These are phyloP conservation scores for Diplolepis rosae DNA, from an alignment of 2,888 invertebrate species.

Conservation along the genomic window DNA sequence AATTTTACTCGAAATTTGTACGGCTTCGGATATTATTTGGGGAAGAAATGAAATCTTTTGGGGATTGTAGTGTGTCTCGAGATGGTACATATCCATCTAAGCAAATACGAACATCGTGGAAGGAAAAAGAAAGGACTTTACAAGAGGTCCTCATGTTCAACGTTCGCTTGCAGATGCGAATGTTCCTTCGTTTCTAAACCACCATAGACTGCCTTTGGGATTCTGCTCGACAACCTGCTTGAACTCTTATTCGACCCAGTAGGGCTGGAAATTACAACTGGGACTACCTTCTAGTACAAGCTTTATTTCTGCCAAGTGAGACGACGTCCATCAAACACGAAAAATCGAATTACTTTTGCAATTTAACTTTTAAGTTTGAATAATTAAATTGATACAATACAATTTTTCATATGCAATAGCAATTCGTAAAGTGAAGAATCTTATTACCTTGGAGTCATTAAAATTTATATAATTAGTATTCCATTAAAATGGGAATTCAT, in stretches of 20 bases:
- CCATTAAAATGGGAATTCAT: neutral
- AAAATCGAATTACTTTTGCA: neutral
- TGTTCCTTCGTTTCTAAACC: constrained; percentile 58
- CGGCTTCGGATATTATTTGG: neutral
- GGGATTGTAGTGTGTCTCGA: constrained; percentile 26
- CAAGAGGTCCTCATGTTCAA: constrained; percentile 27
- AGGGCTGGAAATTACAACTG: constrained; percentile 60
- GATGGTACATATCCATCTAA: neutral
- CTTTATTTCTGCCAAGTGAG: neutral
- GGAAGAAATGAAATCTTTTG: neutral
- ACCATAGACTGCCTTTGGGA: constrained; percentile 60
- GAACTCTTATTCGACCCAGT: constrained; percentile 58
- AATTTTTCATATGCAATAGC: neutral
- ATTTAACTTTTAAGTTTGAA: neutral
- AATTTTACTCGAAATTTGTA: neutral
- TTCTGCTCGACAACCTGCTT: constrained; percentile 52
- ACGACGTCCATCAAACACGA: neutral
- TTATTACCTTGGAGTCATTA: too few species aligned
- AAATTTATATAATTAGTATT: neutral
- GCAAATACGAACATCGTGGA: constrained; percentile 50
- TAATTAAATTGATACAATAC: neutral
- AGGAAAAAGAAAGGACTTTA: constrained; percentile 40
- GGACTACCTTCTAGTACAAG: constrained; percentile 38
- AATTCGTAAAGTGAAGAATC: neutral
- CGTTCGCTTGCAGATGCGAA: constrained; percentile 39